Evolutionary conservation across 1,140 invertebrate species (phyloP).

Genomic region (Lithobius niger): DNA sequence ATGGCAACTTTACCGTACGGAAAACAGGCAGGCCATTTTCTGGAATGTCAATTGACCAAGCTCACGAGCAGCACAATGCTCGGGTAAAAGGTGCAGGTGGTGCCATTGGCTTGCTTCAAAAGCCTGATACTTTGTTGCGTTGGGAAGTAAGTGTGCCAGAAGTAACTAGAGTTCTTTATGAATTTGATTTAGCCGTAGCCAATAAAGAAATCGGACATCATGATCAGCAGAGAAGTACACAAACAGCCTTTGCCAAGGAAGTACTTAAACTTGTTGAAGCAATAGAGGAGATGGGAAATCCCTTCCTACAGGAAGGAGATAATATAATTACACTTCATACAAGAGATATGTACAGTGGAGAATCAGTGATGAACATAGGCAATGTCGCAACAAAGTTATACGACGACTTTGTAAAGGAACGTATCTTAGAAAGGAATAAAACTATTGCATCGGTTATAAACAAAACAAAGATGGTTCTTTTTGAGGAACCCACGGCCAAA

Average conservation of each 20-base stretch:
- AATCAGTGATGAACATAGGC: not conserved
- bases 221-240: not conserved
- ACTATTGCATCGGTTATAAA: not conserved
- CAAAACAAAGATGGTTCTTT: not conserved
- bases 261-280: not conserved
- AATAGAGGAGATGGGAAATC: not conserved
- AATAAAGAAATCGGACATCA: not conserved
- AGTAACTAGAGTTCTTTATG: slow-evolving; percentile 9
- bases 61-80: slow-evolving; percentile 21
- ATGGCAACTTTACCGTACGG: too few relatives aligned
- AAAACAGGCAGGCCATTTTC: slow-evolving; percentile 17
- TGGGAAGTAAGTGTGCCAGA: slow-evolving; percentile 21
- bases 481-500: not conserved
- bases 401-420: not conserved
- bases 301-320: not conserved
- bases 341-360: not conserved
- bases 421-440: not conserved
- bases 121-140: not conserved
- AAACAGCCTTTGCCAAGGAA: not conserved
- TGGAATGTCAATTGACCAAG: slow-evolving; percentile 20
- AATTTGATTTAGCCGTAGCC: slow-evolving; percentile 1
- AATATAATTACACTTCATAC: not conserved
- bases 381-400: too few relatives aligned
- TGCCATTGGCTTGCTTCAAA: slow-evolving; percentile 17
- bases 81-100: slow-evolving; percentile 20